Percentiles rank a stretch among this genome's conserved stretches.
Conservation (phyloP, 1,140 invertebrate species). For the Rhopalosiphum maidis region DNA sequence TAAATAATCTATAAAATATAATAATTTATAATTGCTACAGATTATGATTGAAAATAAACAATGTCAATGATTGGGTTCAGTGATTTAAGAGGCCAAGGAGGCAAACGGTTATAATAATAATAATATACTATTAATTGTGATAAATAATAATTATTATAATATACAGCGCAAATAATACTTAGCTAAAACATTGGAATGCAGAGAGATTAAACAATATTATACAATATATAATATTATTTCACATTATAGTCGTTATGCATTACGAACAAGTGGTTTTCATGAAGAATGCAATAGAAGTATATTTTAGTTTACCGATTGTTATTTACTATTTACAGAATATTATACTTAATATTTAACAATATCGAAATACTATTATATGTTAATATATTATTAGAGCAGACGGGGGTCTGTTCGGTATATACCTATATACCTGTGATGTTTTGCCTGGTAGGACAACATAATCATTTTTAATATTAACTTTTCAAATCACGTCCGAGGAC, state of each 20-base stretch:
- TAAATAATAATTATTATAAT: conserved; percentile 16
- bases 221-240: background rate
- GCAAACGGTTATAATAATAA: background rate
- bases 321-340: background rate
- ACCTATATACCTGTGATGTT: no score
- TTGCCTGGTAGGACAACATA: background rate
- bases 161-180: background rate
- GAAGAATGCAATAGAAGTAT: background rate
- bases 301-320: background rate
- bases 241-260: background rate
- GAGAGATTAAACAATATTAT: background rate
- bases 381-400: background rate
- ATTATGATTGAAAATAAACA: conserved; percentile 18
- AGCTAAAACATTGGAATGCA: background rate
- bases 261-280: background rate
- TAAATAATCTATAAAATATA: conserved; percentile 12
- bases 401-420: background rate
- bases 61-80: conserved; percentile 41
- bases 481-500: conserved; percentile 3
- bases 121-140: background rate
- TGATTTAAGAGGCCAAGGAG: conserved; percentile 43
- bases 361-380: no score
- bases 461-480: background rate
- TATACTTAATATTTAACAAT: no score
- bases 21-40: conserved; percentile 20